Evolutionary conservation across 2,113 vertebrate species (phyloP), one percentile per base, ranked within the genome.

Genomic region (Ginglymostoma cirratum): DNA sequence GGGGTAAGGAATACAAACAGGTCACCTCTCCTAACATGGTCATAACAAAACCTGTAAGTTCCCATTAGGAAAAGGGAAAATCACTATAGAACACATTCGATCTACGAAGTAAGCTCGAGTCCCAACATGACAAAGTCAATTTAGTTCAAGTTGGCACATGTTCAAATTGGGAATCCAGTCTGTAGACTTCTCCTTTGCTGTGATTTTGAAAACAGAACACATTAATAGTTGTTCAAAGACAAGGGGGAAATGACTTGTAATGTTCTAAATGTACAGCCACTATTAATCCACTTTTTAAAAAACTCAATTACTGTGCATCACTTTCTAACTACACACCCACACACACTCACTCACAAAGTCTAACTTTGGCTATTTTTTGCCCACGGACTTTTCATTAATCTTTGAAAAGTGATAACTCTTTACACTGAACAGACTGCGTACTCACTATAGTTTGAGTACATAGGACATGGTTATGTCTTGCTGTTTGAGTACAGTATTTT

Each of bases 131-230:
- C 24, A 23, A 55, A 89, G 86, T 89, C 52, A 12, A 30, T 89
- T 55, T 89, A 95, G 52, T 96, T 97, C 96, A 97, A 19, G 96
- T 97, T 98, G 97, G 98, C 97, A 96, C 96, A 96, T 97, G 97
- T 96, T 97, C 97, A 97, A 96, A 96, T 95, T 92, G 97, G 97
- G 97, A 97, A 97, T 97, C 83, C 95, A 96, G 96, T 97, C 96
- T 97, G 97, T 97, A 19, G 86, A 96, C 8, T 96, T 96, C 96
- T 96, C 96, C 93, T 93, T 96, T 95, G 10, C 95, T 96, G 85
- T 89, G 95, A 67, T 95, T 96, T 97, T 97, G 24, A 93, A 52
- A 10, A 72, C 67, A 42, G 38, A 34, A 83, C 34, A 69, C 67
- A 21, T 69, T 38, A 80, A 19, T 19, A 5, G n/a, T 42, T 42